Base-by-base conservation (phyloP, 2,888 invertebrate species). In the Gari tellinella region DNA sequence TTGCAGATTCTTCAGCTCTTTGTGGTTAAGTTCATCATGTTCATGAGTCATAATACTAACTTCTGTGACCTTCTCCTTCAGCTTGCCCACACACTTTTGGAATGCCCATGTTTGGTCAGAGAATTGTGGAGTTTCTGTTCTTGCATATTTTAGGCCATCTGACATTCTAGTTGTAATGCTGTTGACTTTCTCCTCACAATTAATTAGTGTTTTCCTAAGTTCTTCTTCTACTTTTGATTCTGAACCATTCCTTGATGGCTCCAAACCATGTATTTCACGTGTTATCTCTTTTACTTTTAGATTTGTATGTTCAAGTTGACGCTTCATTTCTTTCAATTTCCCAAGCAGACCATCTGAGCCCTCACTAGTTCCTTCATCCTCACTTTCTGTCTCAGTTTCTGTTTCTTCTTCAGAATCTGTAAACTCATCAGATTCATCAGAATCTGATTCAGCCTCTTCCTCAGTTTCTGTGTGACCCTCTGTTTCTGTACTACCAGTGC, bases 281-380 rank as follows among this genome's bases (percentile, higher is more conserved):
- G 84, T 81, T 8, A 88, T 65, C 40, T 84, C 81, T 55, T 80
- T 81, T 8, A 88, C 78, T 60, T 82, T 86, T 26, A 48, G 51
- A 64, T 85, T 86, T 15, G 86, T 81, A 0, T 61, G 49, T 63
- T 86, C 80, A 19, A 89, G 70, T 64, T 87, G 86, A 31, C 46
- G 61, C 49, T 84, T 86, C 82, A 89, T 85, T 68, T 85, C 83
- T 56, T 85, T 83, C 45, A 89, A 58, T 74, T 85, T 84, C 37
- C 73, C 67, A 17, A 83, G 60, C 37, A 86, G 61, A 40, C 76
- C 75, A 51, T 83, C 82, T 64, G 69, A 62, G 26, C 56, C 66
- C 60, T 70, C 66, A 40, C 61, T 60, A 26, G 69, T 72, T 10
- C 67, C 77, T 57, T 75, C 74, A 40, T 79, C 75, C 41, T 51